Conservation (phyloP, 1,140 invertebrate genomes). For the Akabosia matsudoensis region DNA sequence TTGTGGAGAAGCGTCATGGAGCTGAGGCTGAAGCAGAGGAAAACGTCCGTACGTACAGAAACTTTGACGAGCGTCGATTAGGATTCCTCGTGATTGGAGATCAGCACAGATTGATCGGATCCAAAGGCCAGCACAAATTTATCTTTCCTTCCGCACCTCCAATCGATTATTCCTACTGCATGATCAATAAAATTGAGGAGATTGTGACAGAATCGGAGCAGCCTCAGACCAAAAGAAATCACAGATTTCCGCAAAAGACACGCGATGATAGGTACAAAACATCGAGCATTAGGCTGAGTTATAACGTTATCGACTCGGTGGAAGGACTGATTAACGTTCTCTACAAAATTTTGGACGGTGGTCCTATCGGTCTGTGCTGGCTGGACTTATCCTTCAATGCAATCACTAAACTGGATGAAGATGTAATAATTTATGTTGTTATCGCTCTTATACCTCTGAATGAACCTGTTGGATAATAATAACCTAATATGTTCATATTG, state of each 20-base stretch:
- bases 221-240: constrained; percentile 28
- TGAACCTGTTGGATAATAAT: too few species aligned
- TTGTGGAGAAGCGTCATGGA: background rate
- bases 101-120: constrained; percentile 39
- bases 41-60: constrained; percentile 26
- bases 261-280: constrained; percentile 42
- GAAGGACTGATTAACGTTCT: constrained; percentile 40
- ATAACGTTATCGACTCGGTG: constrained; percentile 37
- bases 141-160: constrained; percentile 39
- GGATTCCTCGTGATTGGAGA: constrained; percentile 41
- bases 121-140: background rate
- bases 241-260: constrained; percentile 35
- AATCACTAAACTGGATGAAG: constrained; percentile 40
- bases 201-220: constrained; percentile 22
- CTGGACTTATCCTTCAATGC: constrained; percentile 42
- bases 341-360: constrained; percentile 44
- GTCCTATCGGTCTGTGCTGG: constrained; percentile 44
- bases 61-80: constrained; percentile 38
- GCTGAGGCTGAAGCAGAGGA: background rate
- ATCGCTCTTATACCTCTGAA: too few species aligned
- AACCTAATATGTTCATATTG: constrained; percentile 5
- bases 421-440: constrained; percentile 37
- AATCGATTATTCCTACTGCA: constrained; percentile 42
- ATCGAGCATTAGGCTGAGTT: constrained; percentile 39
- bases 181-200: constrained; percentile 27